Percentiles rank a stretch among this genome's conserved stretches.
Evolutionary conservation across 2,888 invertebrate genomes (phyloP).

Genomic region (Sussaba pulchella): DNA sequence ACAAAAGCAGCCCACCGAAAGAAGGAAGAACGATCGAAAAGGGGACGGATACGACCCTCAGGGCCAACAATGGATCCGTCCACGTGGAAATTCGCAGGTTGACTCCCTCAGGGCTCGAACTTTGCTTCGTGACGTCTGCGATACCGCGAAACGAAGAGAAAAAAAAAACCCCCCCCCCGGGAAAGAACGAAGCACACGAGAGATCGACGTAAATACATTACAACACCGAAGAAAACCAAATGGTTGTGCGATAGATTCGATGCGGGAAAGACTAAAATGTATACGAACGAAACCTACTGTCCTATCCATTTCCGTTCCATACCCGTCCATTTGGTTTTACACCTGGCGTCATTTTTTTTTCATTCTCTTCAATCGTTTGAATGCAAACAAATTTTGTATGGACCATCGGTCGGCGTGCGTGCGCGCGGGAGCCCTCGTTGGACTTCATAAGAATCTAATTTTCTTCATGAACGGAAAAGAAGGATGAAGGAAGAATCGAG

Average conservation of each 20-base stretch:
- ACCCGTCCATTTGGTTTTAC: conserved; percentile 66
- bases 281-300: conserved; percentile 30
- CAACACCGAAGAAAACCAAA: conserved; percentile 54
- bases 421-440: conserved; percentile 31
- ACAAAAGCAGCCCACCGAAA: conserved; percentile 62
- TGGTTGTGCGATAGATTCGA: conserved; percentile 28
- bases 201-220: conserved; percentile 63
- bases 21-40: conserved; percentile 54
- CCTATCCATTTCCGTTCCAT: neutral
- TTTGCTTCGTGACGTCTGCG: conserved; percentile 45
- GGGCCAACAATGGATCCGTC: conserved; percentile 74
- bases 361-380: too few species aligned
- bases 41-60: conserved; percentile 51
- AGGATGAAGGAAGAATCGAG: conserved; percentile 34
- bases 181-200: conserved; percentile 50
- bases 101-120: conserved; percentile 72
- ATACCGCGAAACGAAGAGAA: conserved; percentile 51
- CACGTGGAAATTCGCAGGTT: conserved; percentile 82
- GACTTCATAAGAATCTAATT: conserved; percentile 80
- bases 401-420: conserved; percentile 48
- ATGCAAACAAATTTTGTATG: conserved; percentile 83
- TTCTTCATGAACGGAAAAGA: conserved; percentile 60
- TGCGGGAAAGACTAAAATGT: conserved; percentile 34
- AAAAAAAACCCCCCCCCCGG: conserved; percentile 31
- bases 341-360: conserved; percentile 77